These are phyloP conservation scores for Spicauda simplicius DNA, from an alignment of 2,888 invertebrate species.

Conservation along the genomic window DNA sequence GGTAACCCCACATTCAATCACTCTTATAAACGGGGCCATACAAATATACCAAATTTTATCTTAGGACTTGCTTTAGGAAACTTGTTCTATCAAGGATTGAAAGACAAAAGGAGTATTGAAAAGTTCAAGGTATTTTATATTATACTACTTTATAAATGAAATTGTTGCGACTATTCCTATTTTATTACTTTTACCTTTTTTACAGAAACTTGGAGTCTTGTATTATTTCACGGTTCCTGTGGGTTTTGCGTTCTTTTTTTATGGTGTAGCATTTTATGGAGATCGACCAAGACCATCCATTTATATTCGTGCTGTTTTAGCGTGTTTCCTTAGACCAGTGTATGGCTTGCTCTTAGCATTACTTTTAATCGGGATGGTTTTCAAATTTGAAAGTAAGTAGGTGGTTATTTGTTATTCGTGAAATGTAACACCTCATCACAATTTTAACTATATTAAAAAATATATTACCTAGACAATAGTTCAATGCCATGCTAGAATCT, in stretches of 20 bases:
- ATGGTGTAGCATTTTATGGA: constrained; percentile 50
- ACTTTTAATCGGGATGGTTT: constrained; percentile 46
- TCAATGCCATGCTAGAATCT: no score
- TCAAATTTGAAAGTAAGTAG: constrained; percentile 56
- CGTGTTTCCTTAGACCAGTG: constrained; percentile 49
- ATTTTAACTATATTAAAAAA: no score
- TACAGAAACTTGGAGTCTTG: constrained; percentile 51
- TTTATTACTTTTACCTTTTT: constrained; percentile 27
- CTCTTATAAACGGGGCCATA: constrained; percentile 43
- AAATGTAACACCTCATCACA: no score
- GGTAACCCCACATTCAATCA: constrained; percentile 45
- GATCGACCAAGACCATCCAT: constrained; percentile 43
- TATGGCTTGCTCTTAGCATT: constrained; percentile 44
- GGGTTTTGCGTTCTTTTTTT: constrained; percentile 34
- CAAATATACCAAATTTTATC: constrained; percentile 48
- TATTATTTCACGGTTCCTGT: constrained; percentile 48
- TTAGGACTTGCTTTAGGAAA: constrained; percentile 58
- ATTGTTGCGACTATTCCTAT: no score
- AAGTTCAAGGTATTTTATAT: constrained; percentile 49
- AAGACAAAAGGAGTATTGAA: constrained; percentile 41
- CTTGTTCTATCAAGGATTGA: constrained; percentile 53
- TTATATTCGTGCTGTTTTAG: constrained; percentile 44
- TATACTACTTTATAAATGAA: no score
- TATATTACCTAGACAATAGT: no score
- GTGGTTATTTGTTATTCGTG: no score